phyloP scores from a whole-genome alignment of 2,797 vertebrate genomes.

The Aphelocoma californica region DNA sequence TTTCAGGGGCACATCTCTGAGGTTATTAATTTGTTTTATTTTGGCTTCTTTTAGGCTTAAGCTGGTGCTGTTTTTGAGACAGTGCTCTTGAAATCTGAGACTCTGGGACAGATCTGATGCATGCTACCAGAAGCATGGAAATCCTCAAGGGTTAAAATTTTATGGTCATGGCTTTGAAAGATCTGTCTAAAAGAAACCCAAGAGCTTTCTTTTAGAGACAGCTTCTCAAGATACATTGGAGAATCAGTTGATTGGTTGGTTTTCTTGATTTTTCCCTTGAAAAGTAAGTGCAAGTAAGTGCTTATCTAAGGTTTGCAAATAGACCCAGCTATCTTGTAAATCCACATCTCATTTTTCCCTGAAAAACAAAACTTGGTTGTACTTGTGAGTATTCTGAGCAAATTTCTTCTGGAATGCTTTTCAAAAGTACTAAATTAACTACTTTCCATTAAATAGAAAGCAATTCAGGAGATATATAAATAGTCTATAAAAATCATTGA shows the following conservation, averaged over 20 bases:
- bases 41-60: background rate
- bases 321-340: background rate
- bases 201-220: background rate
- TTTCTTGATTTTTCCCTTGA: background rate
- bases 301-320: background rate
- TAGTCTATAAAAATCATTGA: conserved; percentile 49
- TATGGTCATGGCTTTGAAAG: background rate
- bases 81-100: background rate
- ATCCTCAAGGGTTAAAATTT: background rate
- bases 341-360: background rate
- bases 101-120: background rate
- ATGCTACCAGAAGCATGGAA: background rate
- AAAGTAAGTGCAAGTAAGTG: background rate
- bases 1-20: background rate
- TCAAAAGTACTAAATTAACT: conserved; percentile 33
- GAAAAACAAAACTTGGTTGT: background rate
- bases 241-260: background rate
- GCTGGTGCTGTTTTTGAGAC: background rate
- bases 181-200: background rate
- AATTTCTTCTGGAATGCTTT: conserved; percentile 20
- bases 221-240: background rate
- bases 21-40: background rate
- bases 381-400: background rate
- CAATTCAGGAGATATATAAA: conserved; percentile 56
- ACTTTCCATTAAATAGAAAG: conserved; percentile 48